These are phyloP conservation scores for Omphaloscelis lunosa DNA, from an alignment of 2,888 invertebrate genomes.

Conservation along the genomic window DNA sequence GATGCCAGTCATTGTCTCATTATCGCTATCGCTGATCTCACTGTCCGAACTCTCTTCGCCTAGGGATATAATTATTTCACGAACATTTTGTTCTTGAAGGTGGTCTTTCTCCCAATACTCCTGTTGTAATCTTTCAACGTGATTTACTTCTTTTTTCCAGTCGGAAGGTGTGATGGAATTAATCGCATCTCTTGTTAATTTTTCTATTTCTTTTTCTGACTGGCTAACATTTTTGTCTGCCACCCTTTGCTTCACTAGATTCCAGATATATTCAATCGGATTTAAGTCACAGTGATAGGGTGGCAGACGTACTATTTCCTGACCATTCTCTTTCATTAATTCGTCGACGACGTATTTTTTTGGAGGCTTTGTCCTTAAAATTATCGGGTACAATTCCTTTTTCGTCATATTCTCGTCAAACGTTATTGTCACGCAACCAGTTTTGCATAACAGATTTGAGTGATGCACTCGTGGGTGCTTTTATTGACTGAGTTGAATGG, in stretches of 20 bases:
- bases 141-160: conserved; percentile 3
- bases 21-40: too few species aligned
- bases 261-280: background rate
- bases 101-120: background rate
- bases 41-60: too few species aligned
- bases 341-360: background rate
- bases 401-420: background rate
- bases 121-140: background rate
- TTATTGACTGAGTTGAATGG: background rate
- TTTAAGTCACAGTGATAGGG: background rate
- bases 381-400: background rate
- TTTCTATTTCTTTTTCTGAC: background rate
- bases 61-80: too few species aligned
- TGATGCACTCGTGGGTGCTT: background rate
- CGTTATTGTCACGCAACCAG: background rate
- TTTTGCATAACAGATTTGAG: too few species aligned
- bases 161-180: background rate
- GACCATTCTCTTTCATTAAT: background rate
- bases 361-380: background rate
- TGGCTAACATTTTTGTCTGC: background rate
- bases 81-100: too few species aligned
- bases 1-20: too few species aligned
- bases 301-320: background rate
- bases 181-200: background rate
- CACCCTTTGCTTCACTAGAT: background rate